Evolutionary conservation across 2,113 vertebrate species (phyloP).

Genomic region (Pituophis catenifer): DNA sequence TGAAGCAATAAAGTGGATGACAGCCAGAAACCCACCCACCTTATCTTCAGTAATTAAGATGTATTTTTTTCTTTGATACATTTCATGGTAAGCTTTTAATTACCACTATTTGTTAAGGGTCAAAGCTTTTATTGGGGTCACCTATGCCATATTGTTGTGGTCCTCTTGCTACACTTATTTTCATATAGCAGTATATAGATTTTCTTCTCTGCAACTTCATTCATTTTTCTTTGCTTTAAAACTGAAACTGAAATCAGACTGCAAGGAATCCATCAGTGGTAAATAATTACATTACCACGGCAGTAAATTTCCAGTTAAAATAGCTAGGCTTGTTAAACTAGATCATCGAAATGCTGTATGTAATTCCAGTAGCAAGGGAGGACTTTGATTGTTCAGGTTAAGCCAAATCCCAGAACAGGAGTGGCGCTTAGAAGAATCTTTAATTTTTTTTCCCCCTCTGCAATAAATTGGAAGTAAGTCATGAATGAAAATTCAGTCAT

Average conservation of each 20-base stretch:
- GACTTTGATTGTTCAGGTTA: conserved; percentile 34
- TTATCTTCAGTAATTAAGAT: neutral
- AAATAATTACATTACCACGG: conserved; percentile 1
- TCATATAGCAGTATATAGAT: neutral
- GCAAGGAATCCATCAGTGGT: neutral
- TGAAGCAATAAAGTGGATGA: neutral
- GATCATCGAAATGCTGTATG: conserved; percentile 19
- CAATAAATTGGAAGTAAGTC: conserved; percentile 39
- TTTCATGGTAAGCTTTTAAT: neutral
- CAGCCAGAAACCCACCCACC: neutral
- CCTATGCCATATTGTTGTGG: neutral
- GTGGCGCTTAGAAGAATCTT: neutral
- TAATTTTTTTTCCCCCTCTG: neutral
- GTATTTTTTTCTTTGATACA: neutral
- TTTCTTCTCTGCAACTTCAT: neutral
- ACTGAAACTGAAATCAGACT: conserved; percentile 6
- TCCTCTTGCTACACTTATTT: neutral
- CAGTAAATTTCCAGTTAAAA: conserved; percentile 17
- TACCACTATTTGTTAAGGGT: neutral
- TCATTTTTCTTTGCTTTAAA: neutral
- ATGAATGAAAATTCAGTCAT: conserved; percentile 17
- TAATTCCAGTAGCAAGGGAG: neutral
- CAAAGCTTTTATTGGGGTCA: neutral
- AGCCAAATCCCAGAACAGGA: conserved; percentile 35
- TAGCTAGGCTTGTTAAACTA: neutral